A percentile compares a stretch with the other conserved stretches of the same genome.
Conservation (phyloP, 2,113 vertebrate genomes). For the Bostrychus sinensis region DNA sequence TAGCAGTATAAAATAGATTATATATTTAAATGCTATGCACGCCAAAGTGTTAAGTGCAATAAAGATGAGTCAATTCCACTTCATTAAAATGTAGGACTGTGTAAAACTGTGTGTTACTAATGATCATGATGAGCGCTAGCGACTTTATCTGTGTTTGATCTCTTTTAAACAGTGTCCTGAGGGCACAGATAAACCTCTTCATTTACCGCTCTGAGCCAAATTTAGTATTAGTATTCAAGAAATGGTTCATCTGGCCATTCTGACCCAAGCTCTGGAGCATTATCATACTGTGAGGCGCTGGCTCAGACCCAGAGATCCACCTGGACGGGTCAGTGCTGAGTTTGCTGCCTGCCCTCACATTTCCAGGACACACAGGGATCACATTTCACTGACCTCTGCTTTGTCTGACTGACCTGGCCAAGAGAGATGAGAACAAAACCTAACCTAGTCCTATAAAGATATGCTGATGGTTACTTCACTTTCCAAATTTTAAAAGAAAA, state of each 20-base stretch:
- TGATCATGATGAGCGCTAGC: neutral
- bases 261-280: constrained; percentile 16
- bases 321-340: constrained; percentile 28
- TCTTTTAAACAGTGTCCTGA: constrained; percentile 11
- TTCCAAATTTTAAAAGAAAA: too few species aligned
- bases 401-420: neutral
- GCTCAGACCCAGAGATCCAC: too few species aligned
- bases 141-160: neutral
- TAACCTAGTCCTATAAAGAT: too few species aligned
- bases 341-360: constrained; percentile 25
- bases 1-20: too few species aligned
- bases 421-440: neutral
- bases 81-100: neutral
- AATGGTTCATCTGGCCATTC: constrained; percentile 14
- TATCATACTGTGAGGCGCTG: constrained; percentile 18
- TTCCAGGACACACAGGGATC: constrained; percentile 47
- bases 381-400: constrained; percentile 55
- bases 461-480: too few species aligned
- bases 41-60: neutral
- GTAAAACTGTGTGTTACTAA: neutral
- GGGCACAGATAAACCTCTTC: constrained; percentile 26
- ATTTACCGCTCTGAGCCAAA: constrained; percentile 22
- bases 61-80: neutral
- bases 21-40: neutral
- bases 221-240: constrained; percentile 38